phyloP scores from a whole-genome alignment of 2,113 vertebrate species.

The Nycticebus coucang region DNA sequence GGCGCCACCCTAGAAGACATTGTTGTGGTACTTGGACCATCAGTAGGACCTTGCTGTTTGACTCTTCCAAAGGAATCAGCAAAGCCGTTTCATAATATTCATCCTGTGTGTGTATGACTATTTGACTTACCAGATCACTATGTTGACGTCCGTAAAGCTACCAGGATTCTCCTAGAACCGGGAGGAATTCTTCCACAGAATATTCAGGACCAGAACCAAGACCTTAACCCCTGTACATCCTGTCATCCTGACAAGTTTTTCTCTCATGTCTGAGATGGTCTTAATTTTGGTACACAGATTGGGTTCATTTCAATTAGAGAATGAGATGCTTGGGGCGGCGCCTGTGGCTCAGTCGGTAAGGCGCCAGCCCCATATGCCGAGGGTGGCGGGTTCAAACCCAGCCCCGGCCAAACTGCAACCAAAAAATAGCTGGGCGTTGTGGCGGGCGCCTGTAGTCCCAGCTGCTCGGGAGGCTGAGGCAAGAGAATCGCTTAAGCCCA shows the following conservation, averaged over 20 bases:
- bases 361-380: too few relatives aligned
- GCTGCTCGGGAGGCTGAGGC: too few relatives aligned
- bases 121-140: slow-evolving; percentile 85
- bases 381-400: too few relatives aligned
- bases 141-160: slow-evolving; percentile 92
- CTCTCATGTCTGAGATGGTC: slow-evolving; percentile 92
- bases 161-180: slow-evolving; percentile 91
- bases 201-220: slow-evolving; percentile 91
- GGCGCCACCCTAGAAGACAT: slow-evolving; percentile 83
- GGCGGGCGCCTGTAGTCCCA: too few relatives aligned
- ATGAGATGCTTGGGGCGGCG: slow-evolving; percentile 77
- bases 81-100: slow-evolving; percentile 86
- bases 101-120: slow-evolving; percentile 89
- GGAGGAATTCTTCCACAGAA: slow-evolving; percentile 90
- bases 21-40: slow-evolving; percentile 91
- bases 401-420: too few relatives aligned
- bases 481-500: too few relatives aligned
- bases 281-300: slow-evolving; percentile 94
- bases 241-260: slow-evolving; percentile 93
- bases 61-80: slow-evolving; percentile 88
- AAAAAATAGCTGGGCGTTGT: too few relatives aligned
- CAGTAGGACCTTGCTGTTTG: slow-evolving; percentile 94
- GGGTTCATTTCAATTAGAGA: slow-evolving; percentile 93
- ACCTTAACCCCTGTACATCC: slow-evolving; percentile 91
- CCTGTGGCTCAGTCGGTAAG: too few relatives aligned